Base-by-base conservation (phyloP, 2,888 invertebrate genomes). In the Diplolepis rosae region DNA sequence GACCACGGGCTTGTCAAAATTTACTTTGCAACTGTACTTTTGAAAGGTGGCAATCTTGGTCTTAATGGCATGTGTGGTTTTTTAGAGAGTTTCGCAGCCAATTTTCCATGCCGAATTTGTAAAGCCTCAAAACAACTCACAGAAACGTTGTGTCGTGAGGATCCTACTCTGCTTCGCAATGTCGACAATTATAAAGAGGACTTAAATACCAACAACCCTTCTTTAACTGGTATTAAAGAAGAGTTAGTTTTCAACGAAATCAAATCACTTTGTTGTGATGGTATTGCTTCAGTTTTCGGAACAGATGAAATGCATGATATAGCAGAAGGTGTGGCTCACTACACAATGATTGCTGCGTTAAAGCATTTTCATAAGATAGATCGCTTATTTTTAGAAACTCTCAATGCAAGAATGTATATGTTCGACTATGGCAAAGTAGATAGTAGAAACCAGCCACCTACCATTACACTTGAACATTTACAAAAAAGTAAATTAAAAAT, bases 401-500 rank as follows among this genome's bases (percentile, higher is more conserved):
- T 52, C n/a, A 67, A 67, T 27, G 9, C 5, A n/a, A 22, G 67
- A 11, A 27, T 67, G 54, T 39, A 42, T n/a, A 52, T 39, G 22
- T 54, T 67, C 24, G 24, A 67, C 11, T 67, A 27, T 35, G 67
- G 39, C 1, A 35, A 39, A 7, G 24, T 54, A 27, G n/a, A 39
- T 24, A 39, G 39, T 11, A 9, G 27, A 42, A 52, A 67, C 22
- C 39, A 67, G 15, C 67, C 54, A n/a, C 32, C 56, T 3, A 1
- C 1, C n/a, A 32, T 56, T 11, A 32, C 56, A 1, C 4, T 1
- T 11, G 35, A 65, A 18, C 51, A 51, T 35, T 28, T 27, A 15
- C 51, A 51, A 42, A 65, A 54, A 52, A 28, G 24, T 28, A 69
- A 69, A 65, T 52, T 65, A 28, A n/a, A 69, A 65, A 69, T 69